Evolutionary conservation across 1,140 invertebrate genomes (phyloP).

Genomic region (Nautilus pompilius): DNA sequence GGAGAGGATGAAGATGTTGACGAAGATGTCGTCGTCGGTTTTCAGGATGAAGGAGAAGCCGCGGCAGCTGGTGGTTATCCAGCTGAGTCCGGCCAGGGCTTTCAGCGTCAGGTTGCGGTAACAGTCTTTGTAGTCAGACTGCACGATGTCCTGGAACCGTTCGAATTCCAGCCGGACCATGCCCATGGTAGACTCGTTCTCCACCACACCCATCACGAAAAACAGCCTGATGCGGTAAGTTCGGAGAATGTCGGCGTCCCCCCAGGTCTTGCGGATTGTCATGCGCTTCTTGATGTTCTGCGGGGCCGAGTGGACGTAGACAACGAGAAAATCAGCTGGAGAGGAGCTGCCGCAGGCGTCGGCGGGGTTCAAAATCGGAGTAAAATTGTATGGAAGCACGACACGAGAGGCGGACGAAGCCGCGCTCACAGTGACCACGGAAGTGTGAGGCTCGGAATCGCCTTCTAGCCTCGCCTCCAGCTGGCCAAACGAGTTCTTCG

Average conservation of each 20-base stretch:
- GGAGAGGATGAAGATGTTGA: slow-evolving; percentile 58
- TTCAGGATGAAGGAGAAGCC: slow-evolving; percentile 60
- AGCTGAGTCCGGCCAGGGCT: slow-evolving; percentile 80
- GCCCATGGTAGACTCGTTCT: slow-evolving; percentile 51
- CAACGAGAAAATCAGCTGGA: slow-evolving; percentile 23
- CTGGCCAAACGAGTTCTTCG: not conserved
- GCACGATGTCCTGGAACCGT: slow-evolving; percentile 69
- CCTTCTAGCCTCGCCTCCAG: not conserved
- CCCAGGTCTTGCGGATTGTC: slow-evolving; percentile 51
- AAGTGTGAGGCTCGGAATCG: not conserved
- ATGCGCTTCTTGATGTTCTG: slow-evolving; percentile 38
- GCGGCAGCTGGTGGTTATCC: slow-evolving; percentile 66
- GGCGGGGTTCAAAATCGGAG: slow-evolving; percentile 26
- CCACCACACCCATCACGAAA: slow-evolving; percentile 69
- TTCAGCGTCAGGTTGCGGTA: slow-evolving; percentile 87
- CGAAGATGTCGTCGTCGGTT: slow-evolving; percentile 58
- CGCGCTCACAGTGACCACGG: not conserved
- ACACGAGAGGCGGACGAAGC: not conserved
- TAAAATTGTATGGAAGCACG: slow-evolving; percentile 21
- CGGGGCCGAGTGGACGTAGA: slow-evolving; percentile 45
- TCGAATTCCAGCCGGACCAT: slow-evolving; percentile 63
- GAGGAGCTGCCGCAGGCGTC: slow-evolving; percentile 1
- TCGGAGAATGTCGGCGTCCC: slow-evolving; percentile 19
- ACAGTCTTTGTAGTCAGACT: slow-evolving; percentile 74
- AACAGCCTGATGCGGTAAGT: slow-evolving; percentile 47